Evolutionary conservation across 2,113 vertebrate species (phyloP).

Genomic region (Heterochromis multidens): DNA sequence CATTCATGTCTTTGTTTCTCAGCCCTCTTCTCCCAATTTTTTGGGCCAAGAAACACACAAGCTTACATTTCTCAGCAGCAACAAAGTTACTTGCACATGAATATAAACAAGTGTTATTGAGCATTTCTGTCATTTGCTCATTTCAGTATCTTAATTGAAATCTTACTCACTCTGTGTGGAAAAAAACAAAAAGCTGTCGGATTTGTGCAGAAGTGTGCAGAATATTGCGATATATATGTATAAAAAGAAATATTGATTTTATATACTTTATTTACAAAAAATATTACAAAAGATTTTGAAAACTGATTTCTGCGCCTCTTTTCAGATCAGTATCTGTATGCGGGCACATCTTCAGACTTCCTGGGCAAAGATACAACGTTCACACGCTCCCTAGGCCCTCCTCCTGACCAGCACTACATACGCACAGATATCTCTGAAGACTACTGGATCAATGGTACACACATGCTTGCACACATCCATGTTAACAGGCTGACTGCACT

Average conservation of each 20-base stretch:
- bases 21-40: neutral
- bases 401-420: constrained; percentile 91
- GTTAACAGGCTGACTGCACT: constrained; percentile 22
- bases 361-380: constrained; percentile 94
- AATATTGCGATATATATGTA: too few species aligned
- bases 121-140: neutral
- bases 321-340: constrained; percentile 91
- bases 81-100: constrained; percentile 12
- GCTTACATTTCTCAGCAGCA: neutral
- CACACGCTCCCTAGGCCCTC: constrained; percentile 90
- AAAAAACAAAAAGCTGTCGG: fast-evolving
- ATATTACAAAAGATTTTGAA: too few species aligned
- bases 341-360: constrained; percentile 94
- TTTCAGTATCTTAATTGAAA: neutral
- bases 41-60: neutral
- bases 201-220: neutral
- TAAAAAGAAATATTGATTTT: neutral
- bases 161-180: neutral
- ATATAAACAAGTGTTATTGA: constrained; percentile 7
- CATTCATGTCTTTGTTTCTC: neutral
- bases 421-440: constrained; percentile 96
- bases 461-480: constrained; percentile 42
- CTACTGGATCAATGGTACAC: constrained; percentile 94
- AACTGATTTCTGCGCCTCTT: neutral
- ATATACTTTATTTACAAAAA: neutral